These are phyloP conservation scores for Tetramorium parvispinum DNA, from an alignment of 1,140 invertebrate genomes.

Conservation along the genomic window DNA sequence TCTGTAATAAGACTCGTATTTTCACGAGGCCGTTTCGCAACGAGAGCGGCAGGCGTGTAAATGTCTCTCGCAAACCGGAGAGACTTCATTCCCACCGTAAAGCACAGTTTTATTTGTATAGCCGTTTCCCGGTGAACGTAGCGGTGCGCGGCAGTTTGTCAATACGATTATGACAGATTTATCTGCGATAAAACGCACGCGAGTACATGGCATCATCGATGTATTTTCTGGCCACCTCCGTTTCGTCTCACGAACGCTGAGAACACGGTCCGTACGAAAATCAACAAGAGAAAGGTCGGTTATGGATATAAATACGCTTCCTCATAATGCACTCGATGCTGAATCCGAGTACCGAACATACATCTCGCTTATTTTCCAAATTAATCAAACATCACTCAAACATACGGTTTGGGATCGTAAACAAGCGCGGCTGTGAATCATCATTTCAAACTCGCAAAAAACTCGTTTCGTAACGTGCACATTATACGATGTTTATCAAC, in stretches of 20 bases:
- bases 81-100: constrained; percentile 47
- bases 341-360: background rate
- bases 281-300: background rate
- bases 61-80: constrained; percentile 15
- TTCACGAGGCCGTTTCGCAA: constrained; percentile 38
- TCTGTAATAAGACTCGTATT: constrained; percentile 5
- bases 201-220: constrained; percentile 2
- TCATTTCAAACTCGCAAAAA: background rate
- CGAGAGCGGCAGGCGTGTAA: constrained; percentile 20
- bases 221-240: background rate
- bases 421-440: constrained; percentile 23
- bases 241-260: background rate
- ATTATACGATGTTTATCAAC: background rate
- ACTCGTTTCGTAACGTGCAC: background rate
- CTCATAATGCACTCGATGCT: background rate
- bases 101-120: constrained; percentile 53
- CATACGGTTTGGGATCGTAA: background rate
- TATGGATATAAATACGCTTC: background rate
- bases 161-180: constrained; percentile 61
- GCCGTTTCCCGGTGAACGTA: constrained; percentile 39
- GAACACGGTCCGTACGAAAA: background rate
- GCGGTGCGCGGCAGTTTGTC: constrained; percentile 35
- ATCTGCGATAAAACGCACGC: constrained; percentile 46
- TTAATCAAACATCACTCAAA: background rate
- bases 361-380: background rate